Evolutionary conservation across 2,797 vertebrate genomes (phyloP).

Genomic region (Anguilla megastoma): DNA sequence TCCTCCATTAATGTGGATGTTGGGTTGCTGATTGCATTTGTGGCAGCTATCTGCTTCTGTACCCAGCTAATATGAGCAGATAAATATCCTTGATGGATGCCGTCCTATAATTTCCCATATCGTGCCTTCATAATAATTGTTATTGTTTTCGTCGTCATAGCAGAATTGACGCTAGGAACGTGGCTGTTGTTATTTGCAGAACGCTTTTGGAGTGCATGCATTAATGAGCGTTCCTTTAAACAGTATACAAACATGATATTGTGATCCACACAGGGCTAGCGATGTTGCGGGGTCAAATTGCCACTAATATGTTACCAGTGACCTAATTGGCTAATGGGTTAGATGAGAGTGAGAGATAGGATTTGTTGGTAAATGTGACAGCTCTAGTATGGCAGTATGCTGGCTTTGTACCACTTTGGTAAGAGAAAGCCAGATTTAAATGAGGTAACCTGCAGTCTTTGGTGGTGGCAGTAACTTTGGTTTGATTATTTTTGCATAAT

Average conservation of each 20-base stretch:
- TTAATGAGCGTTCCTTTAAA: not conserved
- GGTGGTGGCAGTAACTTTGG: not conserved
- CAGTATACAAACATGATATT: not conserved
- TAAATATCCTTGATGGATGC: too few relatives aligned
- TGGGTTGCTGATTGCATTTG: not conserved
- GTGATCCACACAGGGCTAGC: too few relatives aligned
- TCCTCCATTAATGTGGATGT: not conserved
- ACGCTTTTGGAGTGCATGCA: not conserved
- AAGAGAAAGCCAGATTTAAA: not conserved
- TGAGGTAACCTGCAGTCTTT: not conserved
- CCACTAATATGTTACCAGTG: not conserved
- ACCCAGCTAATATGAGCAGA: too few relatives aligned
- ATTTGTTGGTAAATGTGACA: not conserved
- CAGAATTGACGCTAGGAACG: too few relatives aligned
- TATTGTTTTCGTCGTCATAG: too few relatives aligned
- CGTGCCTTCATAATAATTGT: too few relatives aligned
- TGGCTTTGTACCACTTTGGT: not conserved
- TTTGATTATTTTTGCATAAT: not conserved
- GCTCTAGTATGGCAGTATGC: not conserved
- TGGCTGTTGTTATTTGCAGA: not conserved
- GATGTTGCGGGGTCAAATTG: not conserved
- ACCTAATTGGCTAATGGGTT: not conserved
- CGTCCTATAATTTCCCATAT: too few relatives aligned
- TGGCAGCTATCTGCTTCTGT: not conserved
- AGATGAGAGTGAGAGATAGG: not conserved